These are phyloP conservation scores for Pseudopipra pipra DNA, from an alignment of 2,113 vertebrate species.

Conservation along the genomic window DNA sequence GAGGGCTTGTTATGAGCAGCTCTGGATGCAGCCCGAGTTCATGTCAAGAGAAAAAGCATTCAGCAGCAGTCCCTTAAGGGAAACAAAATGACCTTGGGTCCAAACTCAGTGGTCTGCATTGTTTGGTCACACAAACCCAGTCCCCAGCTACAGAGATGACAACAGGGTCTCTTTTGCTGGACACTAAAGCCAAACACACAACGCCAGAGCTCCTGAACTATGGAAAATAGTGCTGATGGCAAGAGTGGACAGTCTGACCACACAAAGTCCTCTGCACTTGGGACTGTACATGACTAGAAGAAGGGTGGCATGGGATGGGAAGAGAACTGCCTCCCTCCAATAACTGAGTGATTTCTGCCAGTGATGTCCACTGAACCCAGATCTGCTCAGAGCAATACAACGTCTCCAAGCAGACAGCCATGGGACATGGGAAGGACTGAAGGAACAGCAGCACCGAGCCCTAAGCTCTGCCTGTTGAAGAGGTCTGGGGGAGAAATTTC, in stretches of 20 bases:
- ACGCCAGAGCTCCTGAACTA: background rate
- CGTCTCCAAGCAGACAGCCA: background rate
- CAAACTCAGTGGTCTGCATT: background rate
- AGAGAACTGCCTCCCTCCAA: background rate
- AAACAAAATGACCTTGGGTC: background rate
- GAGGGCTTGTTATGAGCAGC: background rate
- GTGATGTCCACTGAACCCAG: background rate
- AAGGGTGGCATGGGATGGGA: accelerated
- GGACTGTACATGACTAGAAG: background rate
- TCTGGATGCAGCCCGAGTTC: background rate
- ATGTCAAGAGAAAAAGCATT: background rate
- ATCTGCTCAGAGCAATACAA: background rate
- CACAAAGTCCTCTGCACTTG: background rate
- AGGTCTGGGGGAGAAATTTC: background rate
- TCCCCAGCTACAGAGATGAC: background rate
- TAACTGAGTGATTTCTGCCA: background rate
- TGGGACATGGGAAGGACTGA: background rate
- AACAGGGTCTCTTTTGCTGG: background rate
- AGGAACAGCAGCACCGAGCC: background rate
- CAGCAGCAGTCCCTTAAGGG: background rate
- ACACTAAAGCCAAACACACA: background rate
- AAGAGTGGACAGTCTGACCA: background rate
- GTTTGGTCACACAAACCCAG: background rate
- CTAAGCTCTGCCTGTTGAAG: background rate
- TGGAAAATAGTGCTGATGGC: background rate